Evolutionary conservation across 37 sponge, comb jelly and placozoan genomes (phyloP).

Genomic region (Petrosia ficiformis): DNA sequence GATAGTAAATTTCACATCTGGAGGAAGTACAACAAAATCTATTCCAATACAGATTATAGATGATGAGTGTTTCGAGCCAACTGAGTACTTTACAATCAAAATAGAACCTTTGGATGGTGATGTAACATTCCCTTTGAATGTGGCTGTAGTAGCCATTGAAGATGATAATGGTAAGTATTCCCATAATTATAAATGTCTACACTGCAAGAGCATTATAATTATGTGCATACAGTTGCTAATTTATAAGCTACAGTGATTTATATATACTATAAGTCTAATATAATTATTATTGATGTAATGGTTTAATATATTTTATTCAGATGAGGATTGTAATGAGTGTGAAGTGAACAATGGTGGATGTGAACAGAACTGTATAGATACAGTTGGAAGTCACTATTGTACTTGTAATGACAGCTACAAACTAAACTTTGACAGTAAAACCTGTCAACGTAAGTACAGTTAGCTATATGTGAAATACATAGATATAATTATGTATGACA

Average conservation of each 20-base stretch:
- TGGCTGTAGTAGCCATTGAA: neutral
- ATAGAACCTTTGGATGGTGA: neutral
- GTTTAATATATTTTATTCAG: neutral
- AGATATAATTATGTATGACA: too few species aligned
- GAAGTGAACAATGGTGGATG: neutral
- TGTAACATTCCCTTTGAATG: neutral
- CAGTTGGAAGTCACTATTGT: conserved; percentile 35
- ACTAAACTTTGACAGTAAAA: neutral
- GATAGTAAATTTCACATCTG: too few species aligned
- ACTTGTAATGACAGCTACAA: conserved; percentile 19
- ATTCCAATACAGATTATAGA: neutral
- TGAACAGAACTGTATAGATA: conserved; percentile 18
- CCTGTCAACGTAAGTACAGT: conserved; percentile 13
- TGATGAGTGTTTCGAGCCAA: neutral
- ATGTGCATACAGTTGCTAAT: neutral
- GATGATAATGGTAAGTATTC: neutral
- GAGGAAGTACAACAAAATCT: neutral
- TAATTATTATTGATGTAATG: neutral
- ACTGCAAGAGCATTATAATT: too few species aligned
- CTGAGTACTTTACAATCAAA: neutral
- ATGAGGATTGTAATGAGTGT: conserved; percentile 44
- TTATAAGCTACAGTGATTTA: neutral
- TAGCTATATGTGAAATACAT: too few species aligned
- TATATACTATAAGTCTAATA: too few species aligned
- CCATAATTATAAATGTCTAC: too few species aligned